Conservation (phyloP, 2,113 vertebrate species). For the Lutjanus erythropterus region DNA sequence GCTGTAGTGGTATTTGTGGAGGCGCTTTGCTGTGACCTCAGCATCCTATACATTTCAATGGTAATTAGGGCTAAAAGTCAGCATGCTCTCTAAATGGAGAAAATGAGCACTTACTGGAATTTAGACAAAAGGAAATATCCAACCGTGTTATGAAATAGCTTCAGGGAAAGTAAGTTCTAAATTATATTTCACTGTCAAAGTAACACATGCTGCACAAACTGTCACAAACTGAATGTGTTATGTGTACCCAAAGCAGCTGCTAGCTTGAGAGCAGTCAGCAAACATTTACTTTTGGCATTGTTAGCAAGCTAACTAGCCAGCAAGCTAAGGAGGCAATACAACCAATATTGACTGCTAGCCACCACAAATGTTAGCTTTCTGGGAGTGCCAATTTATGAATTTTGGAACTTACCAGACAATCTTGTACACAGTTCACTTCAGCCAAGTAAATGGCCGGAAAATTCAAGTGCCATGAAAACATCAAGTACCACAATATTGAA, state of each 20-base stretch:
- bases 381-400: background rate
- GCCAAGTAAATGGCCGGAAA: background rate
- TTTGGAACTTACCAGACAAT: background rate
- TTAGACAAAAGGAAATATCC: background rate
- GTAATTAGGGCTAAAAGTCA: slow-evolving; percentile 22
- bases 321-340: background rate
- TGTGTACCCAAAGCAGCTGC: background rate
- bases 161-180: no score
- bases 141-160: background rate
- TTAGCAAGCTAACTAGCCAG: slow-evolving; percentile 1
- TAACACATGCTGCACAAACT: background rate
- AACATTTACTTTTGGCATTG: background rate
- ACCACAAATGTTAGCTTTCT: background rate
- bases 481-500: background rate
- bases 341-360: background rate
- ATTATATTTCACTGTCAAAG: background rate
- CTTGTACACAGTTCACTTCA: background rate
- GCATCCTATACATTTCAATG: slow-evolving; percentile 6
- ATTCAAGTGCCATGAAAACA: background rate
- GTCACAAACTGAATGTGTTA: background rate
- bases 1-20: background rate
- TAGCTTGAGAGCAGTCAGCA: slow-evolving; percentile 6
- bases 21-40: slow-evolving; percentile 23
- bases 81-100: slow-evolving; percentile 7
- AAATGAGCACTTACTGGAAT: background rate